Conservation (phyloP, 30 jellyfish, hydroid and myxozoan genomes). For the Sanderia malayensis region DNA sequence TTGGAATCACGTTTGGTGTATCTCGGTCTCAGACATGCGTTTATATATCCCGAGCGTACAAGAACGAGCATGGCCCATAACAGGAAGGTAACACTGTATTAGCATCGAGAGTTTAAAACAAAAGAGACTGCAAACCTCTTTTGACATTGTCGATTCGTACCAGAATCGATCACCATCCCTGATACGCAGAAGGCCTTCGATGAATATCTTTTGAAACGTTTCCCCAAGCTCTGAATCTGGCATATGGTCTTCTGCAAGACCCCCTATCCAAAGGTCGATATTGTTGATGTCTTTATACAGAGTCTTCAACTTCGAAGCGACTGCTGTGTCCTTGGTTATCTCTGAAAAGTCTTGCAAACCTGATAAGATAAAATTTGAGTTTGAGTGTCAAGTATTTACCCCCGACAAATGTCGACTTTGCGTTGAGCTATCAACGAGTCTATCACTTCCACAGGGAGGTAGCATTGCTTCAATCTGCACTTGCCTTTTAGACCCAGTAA, state of each 20-base stretch:
- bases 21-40: no score
- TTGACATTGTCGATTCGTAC: slow-evolving; percentile 71
- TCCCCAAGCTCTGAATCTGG: slow-evolving; percentile 89
- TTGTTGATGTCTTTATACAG: slow-evolving; percentile 75
- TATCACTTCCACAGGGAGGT: no score
- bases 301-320: slow-evolving; percentile 46
- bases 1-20: no score
- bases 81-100: no score
- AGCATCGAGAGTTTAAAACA: no score
- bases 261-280: slow-evolving; percentile 98
- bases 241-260: slow-evolving; percentile 91
- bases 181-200: slow-evolving; percentile 69
- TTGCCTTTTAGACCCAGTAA: slow-evolving; percentile 77
- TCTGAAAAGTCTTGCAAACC: slow-evolving; percentile 61
- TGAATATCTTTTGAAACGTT: slow-evolving; percentile 75
- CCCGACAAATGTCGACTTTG: no score
- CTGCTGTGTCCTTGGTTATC: slow-evolving; percentile 58
- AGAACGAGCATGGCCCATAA: no score
- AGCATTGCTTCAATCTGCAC: neutral
- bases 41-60: no score
- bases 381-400: no score
- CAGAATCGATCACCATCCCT: slow-evolving; percentile 97
- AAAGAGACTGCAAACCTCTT: slow-evolving; percentile 69
- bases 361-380: no score
- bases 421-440: no score